These are phyloP conservation scores for Oreohelix idahoensis DNA, from an alignment of 1,140 invertebrate species.

Conservation along the genomic window DNA sequence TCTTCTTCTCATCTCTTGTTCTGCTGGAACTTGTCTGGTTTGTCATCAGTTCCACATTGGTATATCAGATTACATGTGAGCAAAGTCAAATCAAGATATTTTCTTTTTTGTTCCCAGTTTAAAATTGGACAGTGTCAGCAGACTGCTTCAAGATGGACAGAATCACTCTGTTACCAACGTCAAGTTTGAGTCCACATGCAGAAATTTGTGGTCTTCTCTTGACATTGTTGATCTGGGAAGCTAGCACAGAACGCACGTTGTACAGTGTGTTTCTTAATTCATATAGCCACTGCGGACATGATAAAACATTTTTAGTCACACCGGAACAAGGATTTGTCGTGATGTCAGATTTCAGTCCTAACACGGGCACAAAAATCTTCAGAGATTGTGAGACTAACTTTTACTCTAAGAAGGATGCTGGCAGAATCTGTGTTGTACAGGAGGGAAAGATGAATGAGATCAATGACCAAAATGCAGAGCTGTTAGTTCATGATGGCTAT, in stretches of 20 bases:
- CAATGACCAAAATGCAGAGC: slow-evolving; percentile 11
- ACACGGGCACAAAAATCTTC: background rate
- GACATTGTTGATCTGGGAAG: background rate
- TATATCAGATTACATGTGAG: too few relatives aligned
- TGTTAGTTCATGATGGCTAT: slow-evolving; percentile 21
- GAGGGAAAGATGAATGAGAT: background rate
- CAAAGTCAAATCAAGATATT: too few relatives aligned
- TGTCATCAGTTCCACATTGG: too few relatives aligned
- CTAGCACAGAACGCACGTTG: background rate
- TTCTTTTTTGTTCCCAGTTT: too few relatives aligned
- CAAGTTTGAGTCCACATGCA: too few relatives aligned
- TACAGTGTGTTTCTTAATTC: slow-evolving; percentile 26
- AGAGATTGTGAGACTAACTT: slow-evolving; percentile 20
- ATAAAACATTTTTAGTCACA: background rate
- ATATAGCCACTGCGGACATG: background rate
- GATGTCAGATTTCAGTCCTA: slow-evolving; percentile 7
- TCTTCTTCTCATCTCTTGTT: too few relatives aligned
- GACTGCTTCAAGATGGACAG: too few relatives aligned
- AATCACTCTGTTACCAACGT: too few relatives aligned
- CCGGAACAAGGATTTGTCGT: slow-evolving; percentile 1
- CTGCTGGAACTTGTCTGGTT: too few relatives aligned
- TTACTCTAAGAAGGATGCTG: background rate
- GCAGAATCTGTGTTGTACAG: slow-evolving; percentile 10
- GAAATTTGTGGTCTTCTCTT: background rate
- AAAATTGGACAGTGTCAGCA: too few relatives aligned